phyloP scores from a whole-genome alignment of 2,797 vertebrate genomes.

The Adelosebastes latens region DNA sequence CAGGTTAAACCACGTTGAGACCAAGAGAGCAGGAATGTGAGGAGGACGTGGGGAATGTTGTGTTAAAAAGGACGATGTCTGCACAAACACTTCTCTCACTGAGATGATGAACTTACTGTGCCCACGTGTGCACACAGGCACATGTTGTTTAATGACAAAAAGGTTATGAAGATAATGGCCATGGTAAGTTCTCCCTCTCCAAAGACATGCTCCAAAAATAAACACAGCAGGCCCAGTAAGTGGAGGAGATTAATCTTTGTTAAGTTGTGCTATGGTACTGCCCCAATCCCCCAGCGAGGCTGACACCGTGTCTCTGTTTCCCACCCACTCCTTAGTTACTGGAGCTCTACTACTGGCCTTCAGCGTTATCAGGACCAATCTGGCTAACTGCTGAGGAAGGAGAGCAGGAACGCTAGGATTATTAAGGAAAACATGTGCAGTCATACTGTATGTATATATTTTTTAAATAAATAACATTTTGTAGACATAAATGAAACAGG shows the following conservation, averaged over 20 bases:
- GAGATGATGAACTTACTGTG: background rate
- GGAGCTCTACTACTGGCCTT: slow-evolving; percentile 13
- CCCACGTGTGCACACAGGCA: background rate
- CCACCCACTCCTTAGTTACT: slow-evolving; percentile 33
- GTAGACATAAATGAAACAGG: slow-evolving; percentile 12
- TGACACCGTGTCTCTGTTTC: slow-evolving; percentile 26
- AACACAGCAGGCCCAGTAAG: slow-evolving; percentile 34
- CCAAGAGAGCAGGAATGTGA: background rate
- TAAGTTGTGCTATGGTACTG: slow-evolving; percentile 26
- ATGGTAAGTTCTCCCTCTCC: slow-evolving; percentile 3
- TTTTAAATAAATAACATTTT: background rate
- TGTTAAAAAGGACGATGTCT: background rate
- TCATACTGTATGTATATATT: too few relatives aligned
- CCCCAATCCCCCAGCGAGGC: slow-evolving; percentile 15
- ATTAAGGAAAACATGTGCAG: background rate
- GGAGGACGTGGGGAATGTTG: background rate
- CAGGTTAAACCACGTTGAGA: slow-evolving; percentile 33
- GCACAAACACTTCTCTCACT: background rate
- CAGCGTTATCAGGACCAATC: slow-evolving; percentile 1
- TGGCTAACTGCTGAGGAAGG: slow-evolving; percentile 1
- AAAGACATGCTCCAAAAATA: slow-evolving; percentile 37
- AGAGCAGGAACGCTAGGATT: background rate
- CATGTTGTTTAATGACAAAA: slow-evolving; percentile 27
- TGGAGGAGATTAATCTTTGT: slow-evolving; percentile 67
- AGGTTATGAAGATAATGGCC: slow-evolving; percentile 31